Conservation (phyloP, 1,140 invertebrate species). For the Leptinotarsa texana region DNA sequence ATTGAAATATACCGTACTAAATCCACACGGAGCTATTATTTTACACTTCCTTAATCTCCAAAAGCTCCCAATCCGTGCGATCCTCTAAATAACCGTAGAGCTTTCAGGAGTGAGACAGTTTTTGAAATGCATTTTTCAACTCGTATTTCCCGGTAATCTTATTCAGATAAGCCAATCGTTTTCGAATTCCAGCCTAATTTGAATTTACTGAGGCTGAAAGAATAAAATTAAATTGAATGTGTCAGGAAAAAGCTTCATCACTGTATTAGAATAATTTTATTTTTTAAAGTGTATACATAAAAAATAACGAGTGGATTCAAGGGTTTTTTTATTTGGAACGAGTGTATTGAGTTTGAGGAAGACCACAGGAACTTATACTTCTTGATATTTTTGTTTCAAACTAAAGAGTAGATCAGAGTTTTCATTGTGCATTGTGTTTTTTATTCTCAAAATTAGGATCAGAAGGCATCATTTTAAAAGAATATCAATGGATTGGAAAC, state of each 20-base stretch:
- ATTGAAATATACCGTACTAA: not conserved
- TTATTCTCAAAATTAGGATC: too few species aligned
- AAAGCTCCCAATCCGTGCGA: not conserved
- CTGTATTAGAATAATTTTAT: not conserved
- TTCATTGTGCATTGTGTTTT: too few species aligned
- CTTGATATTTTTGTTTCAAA: too few species aligned
- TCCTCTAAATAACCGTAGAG: not conserved
- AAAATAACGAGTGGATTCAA: not conserved
- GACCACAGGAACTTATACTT: too few species aligned
- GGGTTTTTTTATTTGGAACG: too few species aligned
- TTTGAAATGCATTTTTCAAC: not conserved
- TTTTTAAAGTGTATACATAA: not conserved
- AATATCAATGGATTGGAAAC: too few species aligned
- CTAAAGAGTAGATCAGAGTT: too few species aligned
- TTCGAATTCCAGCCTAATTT: not conserved
- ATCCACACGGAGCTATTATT: constrained; percentile 2
- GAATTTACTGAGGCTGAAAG: constrained; percentile 1
- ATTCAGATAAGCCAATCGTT: not conserved
- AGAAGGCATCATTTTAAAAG: too few species aligned
- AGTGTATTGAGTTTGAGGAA: too few species aligned
- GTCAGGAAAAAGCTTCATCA: not conserved
- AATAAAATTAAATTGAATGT: constrained; percentile 18
- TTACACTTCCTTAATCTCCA: not conserved
- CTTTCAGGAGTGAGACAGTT: not conserved
- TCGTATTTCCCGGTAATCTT: not conserved